These are phyloP conservation scores for Berghia stephanieae DNA, from an alignment of 1,140 invertebrate genomes.

Conservation along the genomic window DNA sequence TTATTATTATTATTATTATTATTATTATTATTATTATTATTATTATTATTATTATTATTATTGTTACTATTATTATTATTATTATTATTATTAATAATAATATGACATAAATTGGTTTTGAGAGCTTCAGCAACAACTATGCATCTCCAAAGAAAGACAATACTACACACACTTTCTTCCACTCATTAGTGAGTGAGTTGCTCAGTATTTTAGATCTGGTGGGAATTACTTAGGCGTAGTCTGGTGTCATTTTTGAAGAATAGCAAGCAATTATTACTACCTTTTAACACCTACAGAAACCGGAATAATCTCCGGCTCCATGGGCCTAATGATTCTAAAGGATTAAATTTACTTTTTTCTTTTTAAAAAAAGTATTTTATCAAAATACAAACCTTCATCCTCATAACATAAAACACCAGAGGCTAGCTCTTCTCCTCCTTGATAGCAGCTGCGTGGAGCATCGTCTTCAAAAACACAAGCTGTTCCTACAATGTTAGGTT, in stretches of 20 bases:
- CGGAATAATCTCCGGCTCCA: too few species aligned
- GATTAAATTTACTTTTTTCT: too few species aligned
- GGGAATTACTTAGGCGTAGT: neutral
- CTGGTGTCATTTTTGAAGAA: neutral
- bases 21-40: neutral
- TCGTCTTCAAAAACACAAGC: slow-evolving; percentile 42
- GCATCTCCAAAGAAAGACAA: neutral
- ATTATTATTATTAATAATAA: neutral
- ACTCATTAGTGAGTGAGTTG: too few species aligned
- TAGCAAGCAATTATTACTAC: neutral
- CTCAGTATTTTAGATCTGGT: too few species aligned
- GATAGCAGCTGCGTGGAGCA: slow-evolving; percentile 38
- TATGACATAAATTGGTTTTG: neutral
- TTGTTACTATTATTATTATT: neutral
- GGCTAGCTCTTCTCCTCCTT: slow-evolving; percentile 37
- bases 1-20: neutral
- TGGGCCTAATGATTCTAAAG: too few species aligned
- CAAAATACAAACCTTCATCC: neutral
- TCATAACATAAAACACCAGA: slow-evolving; percentile 57
- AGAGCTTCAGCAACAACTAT: neutral
- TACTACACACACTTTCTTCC: neutral
- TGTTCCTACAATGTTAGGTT: slow-evolving; percentile 38
- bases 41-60: neutral
- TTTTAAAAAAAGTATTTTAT: too few species aligned
- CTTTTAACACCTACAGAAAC: neutral